phyloP scores from a whole-genome alignment of 1,140 invertebrate species.

The Apis laboriosa region DNA sequence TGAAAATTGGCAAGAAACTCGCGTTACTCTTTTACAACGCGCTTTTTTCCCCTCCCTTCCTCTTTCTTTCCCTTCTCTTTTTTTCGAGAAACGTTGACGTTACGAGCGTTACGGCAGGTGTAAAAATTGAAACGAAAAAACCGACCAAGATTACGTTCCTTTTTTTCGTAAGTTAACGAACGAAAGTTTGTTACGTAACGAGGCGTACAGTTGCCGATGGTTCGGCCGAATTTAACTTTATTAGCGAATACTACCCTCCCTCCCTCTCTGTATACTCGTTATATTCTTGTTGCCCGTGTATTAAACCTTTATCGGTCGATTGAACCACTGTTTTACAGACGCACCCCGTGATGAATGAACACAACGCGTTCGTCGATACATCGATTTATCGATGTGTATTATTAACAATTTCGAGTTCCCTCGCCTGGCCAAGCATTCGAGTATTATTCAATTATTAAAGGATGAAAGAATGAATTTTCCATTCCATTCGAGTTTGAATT shows the following conservation, averaged over 20 bases:
- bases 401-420: not conserved
- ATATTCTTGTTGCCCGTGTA: not conserved
- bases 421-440: not conserved
- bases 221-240: constrained; percentile 9
- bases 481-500: too few relatives aligned
- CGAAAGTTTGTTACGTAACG: not conserved
- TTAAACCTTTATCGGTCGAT: constrained; percentile 25
- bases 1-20: not conserved
- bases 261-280: not conserved
- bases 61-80: not conserved
- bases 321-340: constrained; percentile 4
- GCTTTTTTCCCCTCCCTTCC: too few relatives aligned
- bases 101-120: too few relatives aligned
- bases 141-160: not conserved
- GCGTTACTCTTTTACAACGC: not conserved
- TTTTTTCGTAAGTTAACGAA: constrained; percentile 19
- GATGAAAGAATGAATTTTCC: too few relatives aligned
- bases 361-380: constrained; percentile 11
- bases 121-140: constrained; percentile 14
- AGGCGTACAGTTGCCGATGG: not conserved
- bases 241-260: not conserved
- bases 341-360: constrained; percentile 27
- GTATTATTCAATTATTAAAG: too few relatives aligned
- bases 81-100: too few relatives aligned
- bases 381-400: constrained; percentile 1